Conservation (phyloP, 2,888 invertebrate genomes). For the Salticus scenicus region DNA sequence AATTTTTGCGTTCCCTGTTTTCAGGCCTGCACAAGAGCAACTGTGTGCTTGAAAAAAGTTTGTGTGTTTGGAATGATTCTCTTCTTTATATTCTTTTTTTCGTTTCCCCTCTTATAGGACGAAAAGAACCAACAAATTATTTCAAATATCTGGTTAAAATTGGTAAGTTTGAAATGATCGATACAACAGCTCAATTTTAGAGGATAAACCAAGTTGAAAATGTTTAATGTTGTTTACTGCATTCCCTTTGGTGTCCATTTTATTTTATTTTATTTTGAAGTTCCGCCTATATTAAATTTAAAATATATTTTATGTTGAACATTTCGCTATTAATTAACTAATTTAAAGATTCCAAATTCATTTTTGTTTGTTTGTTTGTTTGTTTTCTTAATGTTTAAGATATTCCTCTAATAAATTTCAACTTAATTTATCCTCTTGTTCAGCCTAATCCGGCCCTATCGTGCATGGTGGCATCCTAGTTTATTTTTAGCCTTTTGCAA, state of each 20-base stretch:
- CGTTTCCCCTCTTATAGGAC: conserved; percentile 90
- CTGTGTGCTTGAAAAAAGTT: conserved; percentile 68
- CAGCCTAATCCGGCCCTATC: conserved; percentile 69
- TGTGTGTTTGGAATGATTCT: conserved; percentile 70
- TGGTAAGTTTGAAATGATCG: conserved; percentile 82
- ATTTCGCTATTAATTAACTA: neutral
- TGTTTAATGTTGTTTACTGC: neutral
- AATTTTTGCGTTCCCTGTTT: conserved; percentile 68
- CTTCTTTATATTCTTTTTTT: conserved; percentile 79
- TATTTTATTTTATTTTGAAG: neutral
- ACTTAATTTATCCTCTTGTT: conserved; percentile 69
- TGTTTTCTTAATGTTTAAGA: neutral
- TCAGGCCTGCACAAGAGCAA: conserved; percentile 70
- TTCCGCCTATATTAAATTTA: neutral
- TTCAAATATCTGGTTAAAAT: conserved; percentile 96
- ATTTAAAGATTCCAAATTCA: neutral
- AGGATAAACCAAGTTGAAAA: conserved; percentile 71
- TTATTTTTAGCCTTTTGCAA: conserved; percentile 68
- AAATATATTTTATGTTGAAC: neutral
- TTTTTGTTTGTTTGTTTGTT: neutral
- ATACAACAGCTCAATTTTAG: conserved; percentile 56
- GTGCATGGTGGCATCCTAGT: conserved; percentile 69
- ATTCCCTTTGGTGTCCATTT: neutral
- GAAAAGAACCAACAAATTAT: conserved; percentile 97
- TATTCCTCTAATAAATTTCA: no score